These are phyloP conservation scores for Panulirus ornatus DNA, from an alignment of 1,140 invertebrate genomes.

Conservation along the genomic window DNA sequence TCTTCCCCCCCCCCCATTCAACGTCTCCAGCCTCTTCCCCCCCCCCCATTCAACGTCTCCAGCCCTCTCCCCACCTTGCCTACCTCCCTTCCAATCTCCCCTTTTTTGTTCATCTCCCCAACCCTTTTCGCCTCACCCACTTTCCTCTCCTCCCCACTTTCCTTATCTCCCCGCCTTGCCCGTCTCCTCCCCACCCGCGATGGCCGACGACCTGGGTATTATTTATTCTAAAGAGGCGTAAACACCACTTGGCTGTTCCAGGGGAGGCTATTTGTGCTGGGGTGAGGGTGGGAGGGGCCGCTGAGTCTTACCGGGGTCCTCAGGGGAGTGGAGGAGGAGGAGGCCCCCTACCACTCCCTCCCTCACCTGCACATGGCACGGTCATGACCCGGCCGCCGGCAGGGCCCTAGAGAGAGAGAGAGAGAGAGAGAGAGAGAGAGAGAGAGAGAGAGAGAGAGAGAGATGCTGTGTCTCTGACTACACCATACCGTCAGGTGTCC, in stretches of 20 bases:
- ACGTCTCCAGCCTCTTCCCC: too few relatives aligned
- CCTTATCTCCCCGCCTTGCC: not conserved
- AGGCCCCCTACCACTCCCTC: not conserved
- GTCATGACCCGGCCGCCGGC: not conserved
- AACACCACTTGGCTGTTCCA: not conserved
- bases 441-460: not conserved
- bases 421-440: not conserved
- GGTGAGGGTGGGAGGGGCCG: not conserved
- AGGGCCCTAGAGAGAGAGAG: not conserved
- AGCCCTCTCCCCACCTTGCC: too few relatives aligned
- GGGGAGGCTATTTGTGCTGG: not conserved
- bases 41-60: too few relatives aligned
- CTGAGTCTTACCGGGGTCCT: too few relatives aligned
- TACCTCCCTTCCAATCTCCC: too few relatives aligned
- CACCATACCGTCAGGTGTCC: too few relatives aligned
- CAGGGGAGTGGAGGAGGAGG: not conserved
- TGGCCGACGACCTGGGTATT: not conserved
- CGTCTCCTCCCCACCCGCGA: not conserved
- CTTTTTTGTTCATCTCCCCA: too few relatives aligned
- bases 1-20: not conserved
- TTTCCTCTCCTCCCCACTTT: not conserved
- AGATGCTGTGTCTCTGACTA: too few relatives aligned
- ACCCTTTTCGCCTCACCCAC: not conserved
- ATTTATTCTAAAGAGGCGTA: not conserved
- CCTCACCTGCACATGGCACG: not conserved